Conservation (phyloP, 2,113 vertebrate species). For the Hippocampus zosterae region DNA sequence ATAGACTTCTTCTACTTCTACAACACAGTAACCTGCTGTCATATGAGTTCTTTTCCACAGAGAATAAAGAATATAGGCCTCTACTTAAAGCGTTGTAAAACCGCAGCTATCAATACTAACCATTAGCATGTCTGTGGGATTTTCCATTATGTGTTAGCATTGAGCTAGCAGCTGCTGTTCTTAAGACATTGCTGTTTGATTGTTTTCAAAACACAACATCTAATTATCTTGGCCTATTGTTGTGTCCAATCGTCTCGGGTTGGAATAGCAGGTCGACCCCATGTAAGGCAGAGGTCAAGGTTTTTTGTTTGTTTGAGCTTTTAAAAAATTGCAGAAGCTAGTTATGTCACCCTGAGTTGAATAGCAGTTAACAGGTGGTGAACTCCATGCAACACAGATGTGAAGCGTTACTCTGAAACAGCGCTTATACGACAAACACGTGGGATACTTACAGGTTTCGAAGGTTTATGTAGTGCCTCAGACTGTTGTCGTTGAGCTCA, state of each 20-base stretch:
- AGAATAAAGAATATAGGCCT: too few species aligned
- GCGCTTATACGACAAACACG: background rate
- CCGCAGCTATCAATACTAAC: too few species aligned
- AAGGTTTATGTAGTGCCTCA: constrained; percentile 89
- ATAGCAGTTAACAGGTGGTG: background rate
- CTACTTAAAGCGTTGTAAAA: too few species aligned
- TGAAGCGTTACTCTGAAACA: background rate
- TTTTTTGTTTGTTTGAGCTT: background rate
- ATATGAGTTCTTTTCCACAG: background rate
- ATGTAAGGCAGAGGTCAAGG: too few species aligned
- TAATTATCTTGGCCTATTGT: too few species aligned
- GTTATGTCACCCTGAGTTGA: background rate
- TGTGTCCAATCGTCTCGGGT: too few species aligned
- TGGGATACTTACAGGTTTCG: constrained; percentile 88
- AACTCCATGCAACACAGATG: background rate
- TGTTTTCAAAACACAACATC: too few species aligned
- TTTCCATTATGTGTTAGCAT: too few species aligned
- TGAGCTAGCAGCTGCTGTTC: too few species aligned
- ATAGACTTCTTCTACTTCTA: background rate
- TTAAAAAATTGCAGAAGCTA: background rate
- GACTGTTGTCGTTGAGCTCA: constrained; percentile 84
- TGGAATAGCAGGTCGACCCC: too few species aligned
- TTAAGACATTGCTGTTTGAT: too few species aligned
- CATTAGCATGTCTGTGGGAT: too few species aligned
- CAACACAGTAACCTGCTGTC: background rate